A percentile compares a stretch with the other conserved stretches of the same genome.
phyloP scores from a whole-genome alignment of 23 tunicate species.

The Styela plicata region DNA sequence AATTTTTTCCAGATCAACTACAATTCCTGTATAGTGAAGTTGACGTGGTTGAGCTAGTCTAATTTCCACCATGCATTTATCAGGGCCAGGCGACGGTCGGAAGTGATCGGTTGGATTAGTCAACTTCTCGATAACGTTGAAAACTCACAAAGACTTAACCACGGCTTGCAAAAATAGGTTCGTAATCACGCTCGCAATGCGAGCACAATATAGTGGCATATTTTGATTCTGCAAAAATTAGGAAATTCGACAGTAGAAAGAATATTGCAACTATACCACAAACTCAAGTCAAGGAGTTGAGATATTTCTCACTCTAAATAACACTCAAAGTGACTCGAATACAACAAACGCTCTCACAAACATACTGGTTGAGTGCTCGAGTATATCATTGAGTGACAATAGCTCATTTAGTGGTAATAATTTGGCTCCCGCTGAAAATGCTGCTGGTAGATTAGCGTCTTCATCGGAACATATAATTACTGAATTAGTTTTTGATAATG shows the following conservation, averaged over 20 bases:
- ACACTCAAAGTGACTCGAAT: background rate
- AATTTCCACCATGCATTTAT: background rate
- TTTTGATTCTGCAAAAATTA: background rate
- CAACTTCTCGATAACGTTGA: background rate
- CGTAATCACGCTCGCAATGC: background rate
- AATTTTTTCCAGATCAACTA: background rate
- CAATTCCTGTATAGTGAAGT: slow-evolving; percentile 4
- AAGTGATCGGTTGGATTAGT: slow-evolving; percentile 41
- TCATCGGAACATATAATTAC: background rate
- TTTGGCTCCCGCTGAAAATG: background rate
- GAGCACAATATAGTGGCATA: background rate
- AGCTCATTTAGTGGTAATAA: background rate
- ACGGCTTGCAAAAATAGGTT: background rate
- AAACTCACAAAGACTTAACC: background rate
- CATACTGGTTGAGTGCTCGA: background rate
- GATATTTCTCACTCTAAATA: background rate
- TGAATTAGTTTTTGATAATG: background rate
- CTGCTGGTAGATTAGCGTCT: background rate
- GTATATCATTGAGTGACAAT: background rate
- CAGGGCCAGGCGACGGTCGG: slow-evolving; percentile 48
- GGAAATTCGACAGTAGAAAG: background rate
- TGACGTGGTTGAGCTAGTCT: slow-evolving; percentile 29
- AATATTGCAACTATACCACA: background rate
- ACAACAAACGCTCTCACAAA: background rate
- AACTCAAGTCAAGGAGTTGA: background rate